Evolutionary conservation across 2,888 invertebrate genomes (phyloP).

Genomic region (Sarcophaga caerulescens): DNA sequence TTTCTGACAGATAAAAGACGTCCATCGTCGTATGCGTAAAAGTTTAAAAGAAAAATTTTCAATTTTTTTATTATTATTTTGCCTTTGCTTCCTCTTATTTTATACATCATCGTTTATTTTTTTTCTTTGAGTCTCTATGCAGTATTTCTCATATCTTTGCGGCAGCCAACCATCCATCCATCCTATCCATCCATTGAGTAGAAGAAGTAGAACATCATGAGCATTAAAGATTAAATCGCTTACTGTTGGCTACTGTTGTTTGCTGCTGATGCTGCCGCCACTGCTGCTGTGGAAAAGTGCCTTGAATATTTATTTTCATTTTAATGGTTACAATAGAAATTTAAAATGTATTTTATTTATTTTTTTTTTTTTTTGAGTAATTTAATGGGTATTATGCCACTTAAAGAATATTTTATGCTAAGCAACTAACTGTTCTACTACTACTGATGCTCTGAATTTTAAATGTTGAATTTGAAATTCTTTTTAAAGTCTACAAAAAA

Average conservation of each 20-base stretch:
- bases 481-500: too few relatives aligned
- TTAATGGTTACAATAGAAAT: slow-evolving; percentile 11
- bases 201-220: slow-evolving; percentile 20
- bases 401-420: slow-evolving; percentile 5
- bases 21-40: slow-evolving; percentile 4
- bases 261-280: neutral
- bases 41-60: neutral
- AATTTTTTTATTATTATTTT: neutral
- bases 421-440: neutral
- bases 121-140: neutral
- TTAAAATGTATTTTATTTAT: slow-evolving; percentile 9
- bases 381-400: slow-evolving; percentile 25
- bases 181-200: neutral
- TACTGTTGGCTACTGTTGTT: slow-evolving; percentile 25
- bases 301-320: slow-evolving; percentile 40
- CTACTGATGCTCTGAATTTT: neutral
- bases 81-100: neutral
- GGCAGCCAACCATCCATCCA: neutral
- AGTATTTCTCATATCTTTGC: neutral
- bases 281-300: slow-evolving; percentile 11
- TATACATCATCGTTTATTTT: neutral
- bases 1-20: slow-evolving; percentile 33
- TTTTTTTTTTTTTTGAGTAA: neutral
- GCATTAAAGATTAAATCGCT: slow-evolving; percentile 53
- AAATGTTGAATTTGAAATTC: neutral